Evolutionary conservation across 2,888 invertebrate species (phyloP).

Genomic region (Cactoblastis cactorum): DNA sequence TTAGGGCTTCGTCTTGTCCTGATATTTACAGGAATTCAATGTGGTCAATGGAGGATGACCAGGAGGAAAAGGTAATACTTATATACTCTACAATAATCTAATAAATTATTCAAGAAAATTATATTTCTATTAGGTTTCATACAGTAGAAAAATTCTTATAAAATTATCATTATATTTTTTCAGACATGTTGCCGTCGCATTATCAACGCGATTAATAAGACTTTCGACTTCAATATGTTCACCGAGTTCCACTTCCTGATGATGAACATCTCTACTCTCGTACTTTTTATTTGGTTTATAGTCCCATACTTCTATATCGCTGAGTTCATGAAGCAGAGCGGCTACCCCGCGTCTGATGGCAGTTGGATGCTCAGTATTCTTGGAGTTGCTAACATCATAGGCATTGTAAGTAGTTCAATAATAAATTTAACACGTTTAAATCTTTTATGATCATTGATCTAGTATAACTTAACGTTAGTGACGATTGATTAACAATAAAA

Average conservation of each 20-base stretch:
- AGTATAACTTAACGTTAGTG: too few species aligned
- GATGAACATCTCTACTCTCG: constrained; percentile 92
- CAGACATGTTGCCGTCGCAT: constrained; percentile 87
- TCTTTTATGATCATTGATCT: too few species aligned
- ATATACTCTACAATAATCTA: constrained; percentile 2
- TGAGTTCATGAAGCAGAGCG: constrained; percentile 83
- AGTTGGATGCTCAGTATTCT: constrained; percentile 91
- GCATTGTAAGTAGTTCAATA: constrained; percentile 83
- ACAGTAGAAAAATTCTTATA: too few species aligned
- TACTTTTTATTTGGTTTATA: constrained; percentile 96
- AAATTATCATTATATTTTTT: constrained; percentile 26
- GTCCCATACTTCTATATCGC: constrained; percentile 96
- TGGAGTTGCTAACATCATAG: constrained; percentile 93
- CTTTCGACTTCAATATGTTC: constrained; percentile 91
- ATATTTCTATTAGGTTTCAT: too few species aligned
- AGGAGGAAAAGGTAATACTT: constrained; percentile 77
- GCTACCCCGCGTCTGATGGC: constrained; percentile 83
- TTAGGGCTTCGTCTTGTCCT: constrained; percentile 94
- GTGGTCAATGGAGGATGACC: constrained; percentile 88
- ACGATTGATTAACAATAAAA: too few species aligned
- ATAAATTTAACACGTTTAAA: not conserved
- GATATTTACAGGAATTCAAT: constrained; percentile 93
- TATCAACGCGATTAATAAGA: constrained; percentile 82
- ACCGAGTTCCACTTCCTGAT: constrained; percentile 88
- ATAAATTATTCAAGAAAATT: not conserved